Conservation (phyloP, 2,113 vertebrate species). For the Procavia capensis region DNA sequence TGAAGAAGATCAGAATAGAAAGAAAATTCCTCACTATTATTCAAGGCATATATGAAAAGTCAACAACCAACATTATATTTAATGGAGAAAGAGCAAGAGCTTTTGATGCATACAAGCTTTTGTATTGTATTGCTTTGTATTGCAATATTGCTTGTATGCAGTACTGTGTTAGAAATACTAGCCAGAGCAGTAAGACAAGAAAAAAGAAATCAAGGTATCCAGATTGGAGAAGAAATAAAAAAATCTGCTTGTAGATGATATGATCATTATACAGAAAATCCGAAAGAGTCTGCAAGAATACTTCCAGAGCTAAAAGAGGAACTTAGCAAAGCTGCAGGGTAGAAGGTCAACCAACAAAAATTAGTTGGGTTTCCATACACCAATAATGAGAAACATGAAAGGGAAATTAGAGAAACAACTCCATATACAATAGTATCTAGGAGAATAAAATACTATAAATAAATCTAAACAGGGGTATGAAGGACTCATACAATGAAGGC, state of each 20-base stretch:
- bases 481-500: not conserved
- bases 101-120: no score
- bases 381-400: not conserved
- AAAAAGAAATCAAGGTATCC: not conserved
- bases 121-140: no score
- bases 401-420: not conserved
- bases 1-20: not conserved
- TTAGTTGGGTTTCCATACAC: not conserved
- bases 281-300: not conserved
- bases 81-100: not conserved
- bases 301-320: not conserved
- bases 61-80: not conserved
- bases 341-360: not conserved
- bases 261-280: not conserved
- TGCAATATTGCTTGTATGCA: not conserved
- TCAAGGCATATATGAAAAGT: not conserved
- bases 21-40: not conserved
- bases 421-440: not conserved
- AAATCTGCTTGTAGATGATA: not conserved
- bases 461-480: not conserved
- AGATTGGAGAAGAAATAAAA: not conserved
- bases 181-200: not conserved
- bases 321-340: not conserved
- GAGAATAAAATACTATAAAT: not conserved
- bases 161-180: not conserved